These are phyloP conservation scores for Stenichneumon culpator DNA, from an alignment of 2,888 invertebrate genomes.

Conservation along the genomic window DNA sequence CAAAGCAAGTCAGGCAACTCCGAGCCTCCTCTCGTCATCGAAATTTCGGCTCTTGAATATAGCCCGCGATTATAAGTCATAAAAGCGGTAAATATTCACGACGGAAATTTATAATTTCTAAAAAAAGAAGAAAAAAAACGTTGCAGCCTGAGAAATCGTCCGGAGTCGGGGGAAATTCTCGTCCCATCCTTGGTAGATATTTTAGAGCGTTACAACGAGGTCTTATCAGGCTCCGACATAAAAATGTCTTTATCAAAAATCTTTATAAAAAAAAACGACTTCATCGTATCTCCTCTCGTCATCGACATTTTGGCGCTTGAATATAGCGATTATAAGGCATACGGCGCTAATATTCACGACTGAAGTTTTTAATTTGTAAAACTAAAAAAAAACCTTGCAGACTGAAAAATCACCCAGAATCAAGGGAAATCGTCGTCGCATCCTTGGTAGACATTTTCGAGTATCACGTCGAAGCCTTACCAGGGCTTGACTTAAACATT, in stretches of 20 bases:
- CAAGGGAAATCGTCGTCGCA: too few relatives aligned
- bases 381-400: background rate
- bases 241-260: background rate
- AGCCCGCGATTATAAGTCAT: background rate
- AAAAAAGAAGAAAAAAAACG: background rate
- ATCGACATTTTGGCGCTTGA: slow-evolving; percentile 25
- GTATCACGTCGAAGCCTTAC: background rate
- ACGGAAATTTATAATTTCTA: background rate
- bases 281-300: background rate
- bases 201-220: background rate
- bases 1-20: slow-evolving; percentile 46
- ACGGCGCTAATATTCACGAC: background rate
- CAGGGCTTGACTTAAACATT: background rate
- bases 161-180: background rate
- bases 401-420: background rate
- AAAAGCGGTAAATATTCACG: background rate
- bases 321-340: slow-evolving; percentile 6
- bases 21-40: slow-evolving; percentile 26
- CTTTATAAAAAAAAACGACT: background rate
- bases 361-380: background rate
- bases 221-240: background rate
- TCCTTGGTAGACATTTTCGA: too few relatives aligned
- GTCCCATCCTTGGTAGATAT: background rate
- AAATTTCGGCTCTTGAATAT: slow-evolving; percentile 35
- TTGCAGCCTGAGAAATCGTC: background rate